These are phyloP conservation scores for Crotophaga sulcirostris DNA, from an alignment of 2,113 vertebrate genomes.

Conservation along the genomic window DNA sequence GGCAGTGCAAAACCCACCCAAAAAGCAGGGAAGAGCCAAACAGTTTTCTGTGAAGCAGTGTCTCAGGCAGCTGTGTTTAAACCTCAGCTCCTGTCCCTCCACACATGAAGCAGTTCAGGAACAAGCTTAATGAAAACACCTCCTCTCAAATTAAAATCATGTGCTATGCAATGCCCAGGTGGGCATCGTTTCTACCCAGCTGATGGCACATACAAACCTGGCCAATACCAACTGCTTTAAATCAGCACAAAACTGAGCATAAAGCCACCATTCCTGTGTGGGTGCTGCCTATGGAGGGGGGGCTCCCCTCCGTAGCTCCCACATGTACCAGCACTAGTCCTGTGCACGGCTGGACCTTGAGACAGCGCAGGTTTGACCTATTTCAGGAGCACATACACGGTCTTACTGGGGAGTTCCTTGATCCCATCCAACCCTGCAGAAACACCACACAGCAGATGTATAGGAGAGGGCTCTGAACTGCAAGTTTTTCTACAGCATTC, in stretches of 20 bases:
- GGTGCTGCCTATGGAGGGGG: neutral
- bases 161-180: neutral
- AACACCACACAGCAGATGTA: neutral
- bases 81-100: neutral
- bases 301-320: neutral
- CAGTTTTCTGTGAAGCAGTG: neutral
- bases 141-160: neutral
- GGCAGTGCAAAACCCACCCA: neutral
- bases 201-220: neutral
- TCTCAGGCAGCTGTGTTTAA: neutral
- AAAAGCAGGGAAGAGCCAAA: neutral
- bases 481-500: neutral
- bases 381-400: neutral
- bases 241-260: neutral
- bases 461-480: neutral
- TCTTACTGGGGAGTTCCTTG: neutral
- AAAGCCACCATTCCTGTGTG: neutral
- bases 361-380: neutral
- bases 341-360: rapidly evolving
- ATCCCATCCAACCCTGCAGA: neutral
- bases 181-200: neutral
- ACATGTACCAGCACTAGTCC: neutral
- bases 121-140: neutral
- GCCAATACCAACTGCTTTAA: neutral
- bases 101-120: neutral